phyloP scores from a whole-genome alignment of 2,113 vertebrate species.

The Anoura caudifer region DNA sequence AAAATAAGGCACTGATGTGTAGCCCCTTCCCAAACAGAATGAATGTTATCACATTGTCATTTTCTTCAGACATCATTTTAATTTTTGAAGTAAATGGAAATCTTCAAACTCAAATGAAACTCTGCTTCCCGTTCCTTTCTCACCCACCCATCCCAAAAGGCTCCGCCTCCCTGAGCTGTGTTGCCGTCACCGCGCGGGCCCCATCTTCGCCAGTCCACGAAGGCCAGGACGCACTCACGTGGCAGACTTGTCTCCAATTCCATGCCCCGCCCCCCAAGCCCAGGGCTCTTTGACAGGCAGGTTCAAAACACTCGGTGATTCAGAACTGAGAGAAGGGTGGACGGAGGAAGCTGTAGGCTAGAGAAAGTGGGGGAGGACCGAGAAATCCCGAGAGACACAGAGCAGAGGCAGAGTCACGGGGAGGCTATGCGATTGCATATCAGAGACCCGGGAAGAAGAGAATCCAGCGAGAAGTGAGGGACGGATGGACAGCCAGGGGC shows the following conservation, averaged over 20 bases:
- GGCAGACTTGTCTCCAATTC: not conserved
- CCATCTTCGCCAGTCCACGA: not conserved
- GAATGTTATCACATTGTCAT: not conserved
- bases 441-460: not conserved
- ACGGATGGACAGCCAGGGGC: fast-evolving
- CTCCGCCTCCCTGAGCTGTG: not conserved
- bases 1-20: not conserved
- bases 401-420: not conserved
- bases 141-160: not conserved
- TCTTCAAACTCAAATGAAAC: not conserved
- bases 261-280: not conserved
- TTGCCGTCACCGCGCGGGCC: not conserved
- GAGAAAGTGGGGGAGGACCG: not conserved
- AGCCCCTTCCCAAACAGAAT: not conserved
- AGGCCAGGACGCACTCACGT: not conserved
- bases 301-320: not conserved
- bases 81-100: not conserved
- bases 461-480: not conserved
- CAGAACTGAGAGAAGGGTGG: not conserved
- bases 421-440: fast-evolving
- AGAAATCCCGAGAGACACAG: not conserved
- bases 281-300: not conserved
- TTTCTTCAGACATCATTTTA: not conserved
- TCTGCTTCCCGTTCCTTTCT: not conserved
- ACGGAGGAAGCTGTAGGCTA: not conserved